Base-by-base conservation (phyloP, 2,797 vertebrate genomes). In the Pangasius krempfi region DNA sequence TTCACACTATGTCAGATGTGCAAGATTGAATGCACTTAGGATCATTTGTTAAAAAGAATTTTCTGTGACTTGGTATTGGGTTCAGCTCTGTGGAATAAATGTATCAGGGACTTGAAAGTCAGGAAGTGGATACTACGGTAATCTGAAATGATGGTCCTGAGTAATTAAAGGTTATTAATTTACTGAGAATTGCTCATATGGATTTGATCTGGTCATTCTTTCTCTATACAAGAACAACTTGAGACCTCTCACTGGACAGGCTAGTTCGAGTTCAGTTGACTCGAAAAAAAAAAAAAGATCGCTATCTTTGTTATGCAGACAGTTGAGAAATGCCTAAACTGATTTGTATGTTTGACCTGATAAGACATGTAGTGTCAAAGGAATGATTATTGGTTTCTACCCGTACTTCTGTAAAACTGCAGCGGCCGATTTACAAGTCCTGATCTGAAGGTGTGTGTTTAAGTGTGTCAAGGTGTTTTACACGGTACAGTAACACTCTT, bases 131-230 rank as follows among this genome's bases (percentile, higher is more conserved):
- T 22, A 72, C 37, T 72, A 22, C 16, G 22, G 37, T 40, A 72
- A 73, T 40, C 33, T 40, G 37, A 40, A 73, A 40, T 10, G 10
- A 44, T 47, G 40, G 10, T 47, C 73, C 40, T 4, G 22, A 27
- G 44, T 50, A 47, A n/a, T 76, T 76, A 78, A 78, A 18, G 9
- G 47, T 52, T 52, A 30, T 13, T 3, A 18, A 80, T 58, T 56
- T 13, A 37, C 56, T 33, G 78, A 80, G 52, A 37, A 1, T 56
- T 6, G 18, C 33, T 37, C 16, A 80, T 18, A 56, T 58, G 47
- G 81, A 88, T 89, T 81, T 89, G 73, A 91, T 89, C 87, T 82
- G 13, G 0, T 18, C 16, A 16, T 58, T 73, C 37, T 72, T 84
- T 83, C 75, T 82, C 37, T 30, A 5, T 56, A 30, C 22, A 47